phyloP scores from a whole-genome alignment of 1,140 invertebrate species.

The Rhopalosiphum maidis region DNA sequence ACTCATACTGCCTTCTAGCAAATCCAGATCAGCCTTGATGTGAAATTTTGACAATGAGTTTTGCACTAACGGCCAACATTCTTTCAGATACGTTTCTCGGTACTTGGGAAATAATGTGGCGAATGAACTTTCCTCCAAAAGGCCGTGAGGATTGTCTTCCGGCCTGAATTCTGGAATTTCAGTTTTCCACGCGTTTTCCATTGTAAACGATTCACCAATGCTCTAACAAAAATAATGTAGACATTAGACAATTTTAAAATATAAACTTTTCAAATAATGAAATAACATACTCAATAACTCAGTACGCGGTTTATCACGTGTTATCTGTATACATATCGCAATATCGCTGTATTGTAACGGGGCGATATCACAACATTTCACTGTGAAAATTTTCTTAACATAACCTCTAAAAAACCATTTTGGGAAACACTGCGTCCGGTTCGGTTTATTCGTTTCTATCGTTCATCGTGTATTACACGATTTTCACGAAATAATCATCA shows the following conservation, averaged over 20 bases:
- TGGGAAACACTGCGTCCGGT: constrained; percentile 7
- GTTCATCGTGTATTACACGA: not conserved
- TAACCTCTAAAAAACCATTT: constrained; percentile 31
- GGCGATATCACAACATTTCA: not conserved
- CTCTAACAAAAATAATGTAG: not conserved
- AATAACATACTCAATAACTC: not conserved
- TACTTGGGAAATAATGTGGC: constrained; percentile 88
- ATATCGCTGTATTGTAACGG: not conserved
- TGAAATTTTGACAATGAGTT: constrained; percentile 80
- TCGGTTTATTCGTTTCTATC: not conserved
- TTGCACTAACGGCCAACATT: constrained; percentile 95
- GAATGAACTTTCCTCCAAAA: constrained; percentile 80
- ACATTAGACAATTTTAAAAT: not conserved
- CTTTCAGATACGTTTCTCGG: constrained; percentile 93
- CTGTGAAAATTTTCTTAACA: not conserved
- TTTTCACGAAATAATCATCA: not conserved
- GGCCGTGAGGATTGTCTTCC: constrained; percentile 88
- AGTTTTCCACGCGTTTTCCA: constrained; percentile 87
- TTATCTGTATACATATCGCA: not conserved
- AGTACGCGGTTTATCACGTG: not conserved
- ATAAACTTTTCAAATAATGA: not conserved
- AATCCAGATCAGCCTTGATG: constrained; percentile 90
- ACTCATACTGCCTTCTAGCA: constrained; percentile 94
- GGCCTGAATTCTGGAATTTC: constrained; percentile 90
- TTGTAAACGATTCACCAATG: constrained; percentile 58